Evolutionary conservation across 2,888 invertebrate genomes (phyloP).

Genomic region (Steinernema scapterisci): DNA sequence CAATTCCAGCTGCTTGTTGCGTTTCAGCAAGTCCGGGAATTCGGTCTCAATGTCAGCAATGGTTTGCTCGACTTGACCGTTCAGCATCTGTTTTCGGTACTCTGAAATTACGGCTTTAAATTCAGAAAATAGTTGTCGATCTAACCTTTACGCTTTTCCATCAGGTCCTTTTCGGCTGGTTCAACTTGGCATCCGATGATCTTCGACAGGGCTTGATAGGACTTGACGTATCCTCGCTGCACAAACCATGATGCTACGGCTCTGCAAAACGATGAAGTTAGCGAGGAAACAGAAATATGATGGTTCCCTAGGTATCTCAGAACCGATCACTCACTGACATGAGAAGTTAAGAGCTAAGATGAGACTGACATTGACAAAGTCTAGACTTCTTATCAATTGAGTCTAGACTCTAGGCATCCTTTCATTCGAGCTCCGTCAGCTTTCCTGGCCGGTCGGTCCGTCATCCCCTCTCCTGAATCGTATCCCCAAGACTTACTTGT

Average conservation of each 20-base stretch:
- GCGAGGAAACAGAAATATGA: too few species aligned
- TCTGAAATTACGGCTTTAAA: constrained; percentile 72
- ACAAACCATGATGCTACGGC: constrained; percentile 96
- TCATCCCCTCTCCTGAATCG: too few species aligned
- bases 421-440: too few species aligned
- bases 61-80: constrained; percentile 92
- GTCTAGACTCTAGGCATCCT: too few species aligned
- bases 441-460: too few species aligned
- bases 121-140: background rate
- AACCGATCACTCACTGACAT: too few species aligned
- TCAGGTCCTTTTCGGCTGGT: background rate
- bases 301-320: too few species aligned
- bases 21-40: constrained; percentile 90
- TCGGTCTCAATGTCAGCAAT: constrained; percentile 85
- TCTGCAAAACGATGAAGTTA: constrained; percentile 72
- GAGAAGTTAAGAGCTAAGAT: too few species aligned
- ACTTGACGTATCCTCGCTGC: constrained; percentile 93
- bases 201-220: constrained; percentile 83
- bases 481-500: constrained; percentile 38
- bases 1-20: constrained; percentile 72
- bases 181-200: background rate
- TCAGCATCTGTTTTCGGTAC: constrained; percentile 87
- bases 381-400: too few species aligned
- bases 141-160: background rate
- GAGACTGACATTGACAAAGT: too few species aligned